Evolutionary conservation across 2,888 invertebrate species (phyloP).

Genomic region (Agonopterix subpropinquella): DNA sequence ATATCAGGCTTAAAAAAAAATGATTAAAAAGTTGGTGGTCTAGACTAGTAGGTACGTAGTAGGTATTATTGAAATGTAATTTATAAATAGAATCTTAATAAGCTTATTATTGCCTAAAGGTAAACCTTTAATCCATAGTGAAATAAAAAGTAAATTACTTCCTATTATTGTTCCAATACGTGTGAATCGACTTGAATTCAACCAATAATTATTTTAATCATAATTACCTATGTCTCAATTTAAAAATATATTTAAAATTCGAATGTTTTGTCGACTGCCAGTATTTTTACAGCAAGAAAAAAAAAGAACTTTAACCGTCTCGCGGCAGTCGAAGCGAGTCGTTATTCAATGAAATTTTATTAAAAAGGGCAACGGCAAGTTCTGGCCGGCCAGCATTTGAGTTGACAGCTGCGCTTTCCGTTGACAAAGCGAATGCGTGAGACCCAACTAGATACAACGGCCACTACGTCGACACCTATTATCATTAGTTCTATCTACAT

Average conservation of each 20-base stretch:
- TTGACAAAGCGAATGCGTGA: slow-evolving; percentile 26
- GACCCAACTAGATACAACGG: slow-evolving; percentile 9
- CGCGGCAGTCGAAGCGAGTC: slow-evolving; percentile 8
- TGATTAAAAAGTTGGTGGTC: too few relatives aligned
- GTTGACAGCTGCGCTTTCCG: slow-evolving; percentile 43
- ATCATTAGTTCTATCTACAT: too few relatives aligned
- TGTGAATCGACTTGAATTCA: too few relatives aligned
- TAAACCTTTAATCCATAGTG: slow-evolving; percentile 19
- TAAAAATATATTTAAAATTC: background rate
- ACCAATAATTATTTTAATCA: background rate
- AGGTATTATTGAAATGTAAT: background rate
- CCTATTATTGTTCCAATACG: slow-evolving; percentile 17
- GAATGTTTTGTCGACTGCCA: too few relatives aligned
- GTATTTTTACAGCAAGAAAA: background rate
- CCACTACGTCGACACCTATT: too few relatives aligned
- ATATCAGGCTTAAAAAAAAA: too few relatives aligned
- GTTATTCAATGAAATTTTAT: slow-evolving; percentile 40
- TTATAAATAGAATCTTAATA: background rate
- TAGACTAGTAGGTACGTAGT: background rate
- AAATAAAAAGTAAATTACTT: slow-evolving; percentile 24
- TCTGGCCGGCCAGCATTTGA: background rate
- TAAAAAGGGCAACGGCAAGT: slow-evolving; percentile 37
- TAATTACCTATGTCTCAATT: slow-evolving; percentile 3
- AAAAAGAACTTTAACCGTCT: background rate
- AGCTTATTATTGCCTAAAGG: background rate